These are phyloP conservation scores for Thrips palmi DNA, from an alignment of 1,140 invertebrate genomes.

Conservation along the genomic window DNA sequence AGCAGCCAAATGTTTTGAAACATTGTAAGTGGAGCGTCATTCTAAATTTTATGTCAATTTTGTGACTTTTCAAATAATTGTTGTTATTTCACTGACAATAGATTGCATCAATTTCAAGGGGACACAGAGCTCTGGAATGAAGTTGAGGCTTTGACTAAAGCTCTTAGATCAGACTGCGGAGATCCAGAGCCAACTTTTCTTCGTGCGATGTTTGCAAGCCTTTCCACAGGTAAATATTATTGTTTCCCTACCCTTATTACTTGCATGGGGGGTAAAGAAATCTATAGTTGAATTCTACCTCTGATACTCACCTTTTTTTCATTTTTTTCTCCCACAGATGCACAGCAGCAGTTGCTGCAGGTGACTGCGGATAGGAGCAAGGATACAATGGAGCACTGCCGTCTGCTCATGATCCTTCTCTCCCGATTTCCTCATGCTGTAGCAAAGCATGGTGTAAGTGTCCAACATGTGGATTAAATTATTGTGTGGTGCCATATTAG, in stretches of 20 bases:
- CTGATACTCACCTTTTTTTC: constrained; percentile 56
- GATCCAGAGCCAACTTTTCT: constrained; percentile 21
- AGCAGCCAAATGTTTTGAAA: constrained; percentile 64
- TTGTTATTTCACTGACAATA: constrained; percentile 6
- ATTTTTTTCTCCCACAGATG: constrained; percentile 44
- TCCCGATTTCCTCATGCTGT: constrained; percentile 66
- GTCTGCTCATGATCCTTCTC: constrained; percentile 54
- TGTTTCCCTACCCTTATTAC: background rate
- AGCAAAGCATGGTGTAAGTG: constrained; percentile 48
- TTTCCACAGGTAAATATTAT: constrained; percentile 19
- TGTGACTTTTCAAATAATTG: background rate
- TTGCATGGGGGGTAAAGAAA: constrained; percentile 23
- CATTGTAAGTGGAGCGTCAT: constrained; percentile 26
- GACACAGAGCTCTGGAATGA: constrained; percentile 53
- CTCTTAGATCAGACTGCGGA: constrained; percentile 39
- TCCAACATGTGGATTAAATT: no score
- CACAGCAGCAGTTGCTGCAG: constrained; percentile 55
- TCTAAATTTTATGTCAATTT: background rate
- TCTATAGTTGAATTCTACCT: constrained; percentile 26
- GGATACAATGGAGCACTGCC: constrained; percentile 73
- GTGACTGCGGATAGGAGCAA: constrained; percentile 69
- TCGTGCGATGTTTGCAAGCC: constrained; percentile 16
- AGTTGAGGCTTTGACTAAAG: constrained; percentile 56
- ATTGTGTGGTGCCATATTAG: no score
- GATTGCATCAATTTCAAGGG: constrained; percentile 32